phyloP scores from a whole-genome alignment of 2,797 vertebrate genomes.

The Ciconia nigra region DNA sequence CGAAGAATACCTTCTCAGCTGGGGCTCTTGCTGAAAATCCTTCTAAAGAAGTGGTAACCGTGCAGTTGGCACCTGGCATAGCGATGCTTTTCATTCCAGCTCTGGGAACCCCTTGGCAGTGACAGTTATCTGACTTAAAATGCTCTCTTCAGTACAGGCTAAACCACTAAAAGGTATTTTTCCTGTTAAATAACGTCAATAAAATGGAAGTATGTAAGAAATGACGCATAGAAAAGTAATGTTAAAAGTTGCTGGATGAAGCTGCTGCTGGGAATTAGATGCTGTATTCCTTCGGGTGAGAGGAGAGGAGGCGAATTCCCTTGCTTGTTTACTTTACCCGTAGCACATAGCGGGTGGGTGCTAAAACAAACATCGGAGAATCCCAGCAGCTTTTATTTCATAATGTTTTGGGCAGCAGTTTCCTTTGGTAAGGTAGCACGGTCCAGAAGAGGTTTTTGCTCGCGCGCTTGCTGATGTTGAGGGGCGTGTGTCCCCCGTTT shows the following conservation, averaged over 20 bases:
- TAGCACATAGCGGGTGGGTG: fast-evolving
- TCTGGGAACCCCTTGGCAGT: not conserved
- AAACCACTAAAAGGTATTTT: not conserved
- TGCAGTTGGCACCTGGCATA: not conserved
- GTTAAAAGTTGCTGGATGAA: not conserved
- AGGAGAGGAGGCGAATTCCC: not conserved
- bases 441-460: not conserved
- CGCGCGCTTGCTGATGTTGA: fast-evolving
- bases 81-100: not conserved
- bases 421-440: not conserved
- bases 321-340: not conserved
- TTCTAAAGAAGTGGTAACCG: too few relatives aligned
- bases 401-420: not conserved
- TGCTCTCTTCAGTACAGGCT: not conserved
- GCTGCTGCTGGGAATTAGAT: not conserved
- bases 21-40: not conserved
- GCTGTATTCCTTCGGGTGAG: fast-evolving
- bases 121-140: not conserved
- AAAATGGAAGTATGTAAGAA: not conserved
- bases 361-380: not conserved
- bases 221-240: not conserved
- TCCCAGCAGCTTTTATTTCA: not conserved
- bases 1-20: not conserved
- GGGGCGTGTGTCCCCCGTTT: not conserved
- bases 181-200: not conserved